Percentiles rank a stretch among this genome's conserved stretches.
These are phyloP conservation scores for Microtus pennsylvanicus DNA, from an alignment of 2,113 vertebrate species.

Conservation along the genomic window DNA sequence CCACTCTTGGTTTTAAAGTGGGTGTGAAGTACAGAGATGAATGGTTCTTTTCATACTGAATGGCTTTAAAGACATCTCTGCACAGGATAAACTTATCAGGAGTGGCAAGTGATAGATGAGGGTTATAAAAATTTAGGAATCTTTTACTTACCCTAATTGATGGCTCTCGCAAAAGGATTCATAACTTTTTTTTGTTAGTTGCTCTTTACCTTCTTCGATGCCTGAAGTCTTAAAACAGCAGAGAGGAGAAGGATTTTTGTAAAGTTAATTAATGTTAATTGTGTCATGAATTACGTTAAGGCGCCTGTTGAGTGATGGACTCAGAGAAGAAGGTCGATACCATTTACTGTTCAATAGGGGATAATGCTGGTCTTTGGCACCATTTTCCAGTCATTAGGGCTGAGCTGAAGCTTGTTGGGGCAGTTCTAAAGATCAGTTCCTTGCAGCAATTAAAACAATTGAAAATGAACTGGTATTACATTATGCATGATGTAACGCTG, in stretches of 20 bases:
- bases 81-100: constrained; percentile 66
- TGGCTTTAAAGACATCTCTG: constrained; percentile 69
- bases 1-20: constrained; percentile 62
- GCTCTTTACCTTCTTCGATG: constrained; percentile 62
- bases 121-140: constrained; percentile 77
- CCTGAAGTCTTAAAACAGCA: constrained; percentile 62
- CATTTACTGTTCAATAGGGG: constrained; percentile 80
- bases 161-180: constrained; percentile 63
- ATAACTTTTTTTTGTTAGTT: constrained; percentile 71
- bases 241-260: constrained; percentile 57
- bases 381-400: constrained; percentile 71
- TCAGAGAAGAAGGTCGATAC: constrained; percentile 74
- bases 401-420: constrained; percentile 60
- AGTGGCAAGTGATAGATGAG: constrained; percentile 71
- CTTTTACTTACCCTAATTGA: constrained; percentile 74
- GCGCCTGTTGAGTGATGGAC: constrained; percentile 66
- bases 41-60: constrained; percentile 64
- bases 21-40: constrained; percentile 70
- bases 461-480: constrained; percentile 73
- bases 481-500: constrained; percentile 73
- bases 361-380: constrained; percentile 78
- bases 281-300: constrained; percentile 77
- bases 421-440: constrained; percentile 75
- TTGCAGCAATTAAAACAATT: constrained; percentile 77
- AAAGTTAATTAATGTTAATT: constrained; percentile 83